Conservation (phyloP, 2,113 vertebrate species). For the Macquaria ambigua region DNA sequence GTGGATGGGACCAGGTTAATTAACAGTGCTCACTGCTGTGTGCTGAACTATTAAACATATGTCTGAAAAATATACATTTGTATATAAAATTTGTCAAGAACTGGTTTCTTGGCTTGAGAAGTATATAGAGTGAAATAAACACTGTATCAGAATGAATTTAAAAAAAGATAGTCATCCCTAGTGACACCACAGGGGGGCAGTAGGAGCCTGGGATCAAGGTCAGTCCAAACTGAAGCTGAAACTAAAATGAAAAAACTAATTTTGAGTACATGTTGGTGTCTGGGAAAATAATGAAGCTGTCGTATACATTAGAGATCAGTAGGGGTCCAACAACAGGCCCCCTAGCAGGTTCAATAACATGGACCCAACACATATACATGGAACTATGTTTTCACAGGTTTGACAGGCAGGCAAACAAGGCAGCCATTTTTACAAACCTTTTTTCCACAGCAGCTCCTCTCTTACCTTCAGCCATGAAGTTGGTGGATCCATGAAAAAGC, state of each 20-base stretch:
- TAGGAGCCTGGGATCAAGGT: background rate
- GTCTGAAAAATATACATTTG: background rate
- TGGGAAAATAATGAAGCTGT: too few relatives aligned
- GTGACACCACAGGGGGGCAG: slow-evolving; percentile 35
- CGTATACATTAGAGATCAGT: too few relatives aligned
- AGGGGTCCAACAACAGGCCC: too few relatives aligned
- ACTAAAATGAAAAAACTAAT: background rate
- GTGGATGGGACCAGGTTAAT: background rate
- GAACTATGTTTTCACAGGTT: background rate
- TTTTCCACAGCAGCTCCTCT: background rate
- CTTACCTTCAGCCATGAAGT: background rate
- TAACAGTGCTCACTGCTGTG: background rate
- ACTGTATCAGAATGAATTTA: too few relatives aligned
- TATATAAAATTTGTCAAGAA: too few relatives aligned
- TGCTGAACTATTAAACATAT: background rate
- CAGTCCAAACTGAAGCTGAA: background rate
- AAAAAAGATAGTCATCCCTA: background rate
- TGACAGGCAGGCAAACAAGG: background rate
- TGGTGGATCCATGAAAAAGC: background rate
- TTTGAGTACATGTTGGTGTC: background rate
- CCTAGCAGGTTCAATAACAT: background rate
- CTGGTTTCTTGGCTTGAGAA: background rate
- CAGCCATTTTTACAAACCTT: background rate
- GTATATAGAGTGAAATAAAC: background rate
- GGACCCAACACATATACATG: background rate